Base-by-base conservation (phyloP, 2,888 invertebrate species). In the Heliconius cydno region DNA sequence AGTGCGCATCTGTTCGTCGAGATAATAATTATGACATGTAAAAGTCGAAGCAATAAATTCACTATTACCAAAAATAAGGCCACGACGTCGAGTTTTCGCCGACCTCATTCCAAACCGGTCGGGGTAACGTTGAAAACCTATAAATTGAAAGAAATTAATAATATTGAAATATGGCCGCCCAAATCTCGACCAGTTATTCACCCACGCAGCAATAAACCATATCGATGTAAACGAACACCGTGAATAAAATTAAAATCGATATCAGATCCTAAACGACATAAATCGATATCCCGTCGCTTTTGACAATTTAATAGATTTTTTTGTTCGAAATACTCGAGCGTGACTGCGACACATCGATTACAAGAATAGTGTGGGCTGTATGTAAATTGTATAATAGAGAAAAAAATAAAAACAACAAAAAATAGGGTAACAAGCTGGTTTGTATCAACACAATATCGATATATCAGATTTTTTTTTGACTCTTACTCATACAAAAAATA, bases 131-230 rank as follows among this genome's bases (percentile, higher is more conserved):
- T 82, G 82, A 82, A 82, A 72, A 80, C 80, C 80, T 79, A 81
- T 82, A 82, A 84, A 82, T 82, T 77, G 72, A 73, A 74, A 70
- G 13, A 79, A 81, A 79, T 82, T 86, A 86, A 85, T 85, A 82
- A 84, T 85, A 84, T 85, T 85, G 84, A 87, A 87, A 88, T 87
- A 87, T 84, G 83, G 82, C 83, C 84, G 81, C 83, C 81, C 80
- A 83, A 79, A 81, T 76, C 68, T 30, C 67, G 67, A 74, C 73
- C 85, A 81, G 85, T 84, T 86, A 85, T 85, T 83, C 86, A 83
- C 88, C 89, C 86, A 89, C 88, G 82, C 81, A 77, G 79, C 78
- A 83, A 87, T 90, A 88, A 87, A 88, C 77, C 79, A 79, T 79
- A 68, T 52, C 65, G 76, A 77, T 76, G 73, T 73, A 79, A 77